Evolutionary conservation across 2,888 invertebrate species (phyloP).

Genomic region (Drosophila parthenogenetica): DNA sequence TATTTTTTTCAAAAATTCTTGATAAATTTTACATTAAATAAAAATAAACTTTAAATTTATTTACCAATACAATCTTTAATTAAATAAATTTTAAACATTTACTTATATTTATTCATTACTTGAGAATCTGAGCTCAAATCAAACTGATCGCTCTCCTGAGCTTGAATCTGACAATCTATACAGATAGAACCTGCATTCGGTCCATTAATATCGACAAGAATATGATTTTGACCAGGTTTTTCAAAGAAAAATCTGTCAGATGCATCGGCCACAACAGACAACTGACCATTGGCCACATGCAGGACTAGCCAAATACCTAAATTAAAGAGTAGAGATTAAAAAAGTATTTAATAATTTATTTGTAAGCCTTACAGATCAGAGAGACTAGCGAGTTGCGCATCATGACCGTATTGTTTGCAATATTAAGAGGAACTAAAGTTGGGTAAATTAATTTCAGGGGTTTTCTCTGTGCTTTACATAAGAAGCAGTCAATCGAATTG

Average conservation of each 20-base stretch:
- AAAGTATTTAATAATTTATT: background rate
- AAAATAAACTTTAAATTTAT: background rate
- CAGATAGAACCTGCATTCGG: background rate
- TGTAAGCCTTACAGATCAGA: background rate
- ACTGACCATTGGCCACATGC: background rate
- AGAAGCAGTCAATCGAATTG: slow-evolving; percentile 6
- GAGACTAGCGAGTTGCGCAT: background rate
- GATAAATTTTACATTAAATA: background rate
- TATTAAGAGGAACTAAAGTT: background rate
- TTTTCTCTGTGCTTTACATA: background rate
- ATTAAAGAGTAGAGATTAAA: too few species aligned
- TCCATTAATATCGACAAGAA: background rate
- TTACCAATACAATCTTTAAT: background rate
- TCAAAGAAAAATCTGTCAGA: background rate
- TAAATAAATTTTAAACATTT: background rate
- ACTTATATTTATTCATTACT: slow-evolving; percentile 5
- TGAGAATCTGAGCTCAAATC: background rate
- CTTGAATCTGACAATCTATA: slow-evolving; percentile 12
- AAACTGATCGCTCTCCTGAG: background rate
- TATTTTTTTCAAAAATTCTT: too few species aligned
- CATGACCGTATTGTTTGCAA: slow-evolving; percentile 11
- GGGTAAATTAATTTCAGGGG: background rate
- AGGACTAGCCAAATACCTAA: slow-evolving; percentile 1
- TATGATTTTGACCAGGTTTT: background rate
- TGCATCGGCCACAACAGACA: background rate